Evolutionary conservation across 2,113 vertebrate species (phyloP), one percentile per base, ranked within the genome.

Genomic region (Scartelaos histophorus): DNA sequence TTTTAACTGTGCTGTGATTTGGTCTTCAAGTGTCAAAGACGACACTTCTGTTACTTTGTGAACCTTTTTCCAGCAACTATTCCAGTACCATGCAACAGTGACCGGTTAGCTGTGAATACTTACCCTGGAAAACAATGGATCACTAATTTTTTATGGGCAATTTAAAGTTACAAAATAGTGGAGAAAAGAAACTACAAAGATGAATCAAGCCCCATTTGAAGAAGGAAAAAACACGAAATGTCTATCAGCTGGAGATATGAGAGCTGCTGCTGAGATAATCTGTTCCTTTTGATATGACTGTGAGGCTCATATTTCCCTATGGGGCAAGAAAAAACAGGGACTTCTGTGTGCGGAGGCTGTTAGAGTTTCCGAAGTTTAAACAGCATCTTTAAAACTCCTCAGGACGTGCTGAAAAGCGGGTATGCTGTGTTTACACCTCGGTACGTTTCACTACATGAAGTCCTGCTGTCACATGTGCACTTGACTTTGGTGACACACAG

Each of bases 361-460:
- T 65, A 67, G 53, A 80, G 64, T 90, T 90, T 85, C 82, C 82
- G 72, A 5, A 71, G 79, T 90, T 85, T 83, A 67, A 34, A 75
- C 73, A 76, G 70, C 69, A 25, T 58, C 38, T 67, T 56, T 69
- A 67, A 66, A 70, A 43, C 61, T 69, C n/a, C 47, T 29, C 16
- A 53, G 57, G 73, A 79, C 0, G 38, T 75, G 87, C 82, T 80
- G 85, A 83, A 76, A 88, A 74, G 43, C 71, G 58, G 76, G 84
- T 87, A 90, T 75, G 45, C 9, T 0, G 34, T 61, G 56, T 85
- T 86, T 80, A 62, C 62, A 76, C 45, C 13, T 12, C 53, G 43
- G 60, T 74, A 57, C 16, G 69, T 74, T 80, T 43, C 65, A 73
- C 7, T 76, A 67, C 45, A 60, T 56, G 43, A 70, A 10, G 58